These are phyloP conservation scores for Toxotes lorentzi DNA, from an alignment of 2,797 vertebrate genomes.

Conservation along the genomic window DNA sequence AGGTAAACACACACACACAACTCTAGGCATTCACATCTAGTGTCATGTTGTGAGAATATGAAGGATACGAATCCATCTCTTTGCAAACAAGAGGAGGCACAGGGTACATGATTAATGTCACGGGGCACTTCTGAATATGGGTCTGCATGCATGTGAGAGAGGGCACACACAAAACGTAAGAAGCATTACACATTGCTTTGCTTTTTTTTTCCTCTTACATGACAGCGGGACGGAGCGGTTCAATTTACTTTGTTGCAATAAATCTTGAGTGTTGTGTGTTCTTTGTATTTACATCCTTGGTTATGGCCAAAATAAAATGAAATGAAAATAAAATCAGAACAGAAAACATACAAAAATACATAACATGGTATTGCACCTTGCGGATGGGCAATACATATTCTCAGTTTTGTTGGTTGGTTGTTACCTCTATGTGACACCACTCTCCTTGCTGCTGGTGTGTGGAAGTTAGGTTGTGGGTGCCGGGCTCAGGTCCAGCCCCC, in stretches of 20 bases:
- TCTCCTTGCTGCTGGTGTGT: slow-evolving; percentile 88
- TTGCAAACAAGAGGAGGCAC: slow-evolving; percentile 82
- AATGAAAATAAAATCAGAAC: slow-evolving; percentile 77
- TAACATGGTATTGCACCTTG: slow-evolving; percentile 86
- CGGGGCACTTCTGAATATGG: slow-evolving; percentile 79
- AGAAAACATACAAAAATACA: slow-evolving; percentile 83
- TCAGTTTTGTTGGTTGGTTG: slow-evolving; percentile 81
- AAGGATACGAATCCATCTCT: slow-evolving; percentile 64
- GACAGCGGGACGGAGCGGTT: slow-evolving; percentile 72
- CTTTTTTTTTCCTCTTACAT: slow-evolving; percentile 66
- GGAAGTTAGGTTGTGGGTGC: slow-evolving; percentile 86
- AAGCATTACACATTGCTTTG: slow-evolving; percentile 73
- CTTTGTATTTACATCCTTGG: slow-evolving; percentile 86
- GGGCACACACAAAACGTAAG: slow-evolving; percentile 76
- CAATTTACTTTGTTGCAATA: slow-evolving; percentile 61
- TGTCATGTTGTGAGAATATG: slow-evolving; percentile 44
- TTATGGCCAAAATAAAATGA: slow-evolving; percentile 82
- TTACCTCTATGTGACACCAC: slow-evolving; percentile 82
- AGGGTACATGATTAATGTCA: slow-evolving; percentile 80
- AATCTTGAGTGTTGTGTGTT: slow-evolving; percentile 78
- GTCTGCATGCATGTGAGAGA: slow-evolving; percentile 78
- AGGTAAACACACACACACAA: slow-evolving; percentile 53
- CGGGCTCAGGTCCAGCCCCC: slow-evolving; percentile 80
- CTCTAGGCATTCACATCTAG: slow-evolving; percentile 51
- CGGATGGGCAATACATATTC: slow-evolving; percentile 83